Percentiles rank a stretch among this genome's conserved stretches.
Conservation (phyloP, 2,888 invertebrate species). For the Synergus japonicus region DNA sequence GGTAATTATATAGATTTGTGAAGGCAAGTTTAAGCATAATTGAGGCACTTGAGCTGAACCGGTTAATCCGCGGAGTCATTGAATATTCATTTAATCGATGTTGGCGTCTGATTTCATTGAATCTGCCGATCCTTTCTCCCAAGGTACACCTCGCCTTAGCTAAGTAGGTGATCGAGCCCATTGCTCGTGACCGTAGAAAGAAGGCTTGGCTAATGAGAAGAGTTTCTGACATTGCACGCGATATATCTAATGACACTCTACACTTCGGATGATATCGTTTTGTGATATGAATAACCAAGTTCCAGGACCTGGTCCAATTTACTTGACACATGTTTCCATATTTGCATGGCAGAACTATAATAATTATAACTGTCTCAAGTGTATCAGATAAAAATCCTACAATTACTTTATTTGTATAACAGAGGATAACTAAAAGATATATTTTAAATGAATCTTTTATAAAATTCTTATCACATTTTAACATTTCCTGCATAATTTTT, state of each 20-base stretch:
- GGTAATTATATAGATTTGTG: conserved; percentile 8
- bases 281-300: background rate
- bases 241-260: conserved; percentile 25
- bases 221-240: conserved; percentile 32
- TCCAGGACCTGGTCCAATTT: background rate
- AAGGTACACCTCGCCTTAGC: conserved; percentile 22
- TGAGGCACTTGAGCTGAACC: conserved; percentile 24
- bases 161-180: conserved; percentile 35
- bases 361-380: background rate
- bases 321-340: too few relatives aligned
- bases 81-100: conserved; percentile 33
- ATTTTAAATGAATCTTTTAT: too few relatives aligned
- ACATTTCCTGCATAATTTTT: too few relatives aligned
- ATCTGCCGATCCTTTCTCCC: conserved; percentile 31
- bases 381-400: background rate
- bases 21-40: conserved; percentile 5
- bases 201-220: conserved; percentile 38
- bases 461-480: too few relatives aligned
- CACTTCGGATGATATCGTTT: background rate
- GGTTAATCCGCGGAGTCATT: conserved; percentile 31
- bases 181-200: conserved; percentile 34
- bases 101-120: conserved; percentile 35
- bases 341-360: too few relatives aligned
- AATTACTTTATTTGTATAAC: too few relatives aligned
- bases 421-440: too few relatives aligned